Evolutionary conservation across 2,888 invertebrate species (phyloP).

Genomic region (Belgica antarctica): DNA sequence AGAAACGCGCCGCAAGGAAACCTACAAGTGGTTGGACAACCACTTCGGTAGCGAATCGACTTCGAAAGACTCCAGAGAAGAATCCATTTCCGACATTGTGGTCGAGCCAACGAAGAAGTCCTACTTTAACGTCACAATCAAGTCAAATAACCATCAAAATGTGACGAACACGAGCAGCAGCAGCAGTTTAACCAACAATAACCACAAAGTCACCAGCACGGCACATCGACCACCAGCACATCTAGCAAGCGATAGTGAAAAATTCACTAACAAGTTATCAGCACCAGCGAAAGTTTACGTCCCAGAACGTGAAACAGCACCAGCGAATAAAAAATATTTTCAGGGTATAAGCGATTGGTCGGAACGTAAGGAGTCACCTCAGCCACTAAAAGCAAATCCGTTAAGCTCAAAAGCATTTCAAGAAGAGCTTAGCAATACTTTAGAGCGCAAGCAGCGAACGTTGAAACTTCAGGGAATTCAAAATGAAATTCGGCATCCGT

Average conservation of each 20-base stretch:
- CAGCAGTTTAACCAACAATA: conserved; percentile 55
- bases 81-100: conserved; percentile 59
- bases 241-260: conserved; percentile 47
- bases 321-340: conserved; percentile 61
- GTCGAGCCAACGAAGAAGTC: conserved; percentile 67
- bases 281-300: conserved; percentile 59
- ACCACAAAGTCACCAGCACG: conserved; percentile 23
- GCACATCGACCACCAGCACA: conserved; percentile 52
- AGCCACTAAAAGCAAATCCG: conserved; percentile 31
- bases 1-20: conserved; percentile 84
- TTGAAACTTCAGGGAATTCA: conserved; percentile 40
- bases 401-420: conserved; percentile 52
- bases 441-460: conserved; percentile 50
- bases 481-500: conserved; percentile 25
- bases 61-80: conserved; percentile 56
- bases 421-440: conserved; percentile 54
- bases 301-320: conserved; percentile 58
- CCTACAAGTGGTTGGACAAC: conserved; percentile 86
- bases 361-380: conserved; percentile 59
- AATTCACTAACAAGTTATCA: conserved; percentile 42
- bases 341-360: conserved; percentile 80
- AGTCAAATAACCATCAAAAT: conserved; percentile 58
- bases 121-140: conserved; percentile 76
- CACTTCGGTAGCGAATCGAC: conserved; percentile 87
- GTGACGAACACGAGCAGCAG: conserved; percentile 46